Base-by-base conservation (phyloP, 1,140 invertebrate species). In the Magallana ariakensis region DNA sequence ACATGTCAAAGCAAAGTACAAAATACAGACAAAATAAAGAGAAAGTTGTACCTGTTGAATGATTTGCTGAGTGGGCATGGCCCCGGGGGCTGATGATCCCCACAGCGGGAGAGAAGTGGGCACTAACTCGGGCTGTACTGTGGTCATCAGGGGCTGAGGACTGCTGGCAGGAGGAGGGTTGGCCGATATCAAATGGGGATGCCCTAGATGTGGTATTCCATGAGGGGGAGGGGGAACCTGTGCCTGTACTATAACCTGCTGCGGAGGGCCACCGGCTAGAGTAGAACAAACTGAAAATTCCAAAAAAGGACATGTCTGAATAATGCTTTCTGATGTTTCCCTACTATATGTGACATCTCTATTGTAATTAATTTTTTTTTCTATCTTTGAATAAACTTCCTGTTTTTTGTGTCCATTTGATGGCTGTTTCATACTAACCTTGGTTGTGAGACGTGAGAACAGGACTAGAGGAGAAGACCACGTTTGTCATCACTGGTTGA, bases 111-210 rank as follows among this genome's bases (percentile, higher is more conserved):
- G 90, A 13, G 89, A 87, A 0, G 91, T 87, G 26, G 90, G 80
- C 80, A 90, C 90, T 82, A 92, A 53, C 19, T 89, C 84, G 13
- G 89, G 90, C 86, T 90, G 91, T 8, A 91, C 84, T 33, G 89
- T 82, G 7, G 86, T 83, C 46, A 86, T 75, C 26, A 87, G 84
- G 16, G 56, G 62, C 86, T 19, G 88, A 19, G n/a, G 91, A n/a
- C 15, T 89, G n/a, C 19, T 88, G 86, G 56, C 87, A 58, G 90
- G 80, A 56, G 92, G 85, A 83, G 86, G 80, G 22, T 86, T 75
- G 62, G 75, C 84, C 57, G 87, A 83, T 62, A 86, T 80, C 81
- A 88, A 89, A 19, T 85, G 90, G 13, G 88, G 88, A 26, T 88
- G 85, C 33, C 62, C 86, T 19, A 89, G 55, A 70, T 88, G 90